Conservation (phyloP, 2,888 invertebrate genomes). For the Drepana falcataria region DNA sequence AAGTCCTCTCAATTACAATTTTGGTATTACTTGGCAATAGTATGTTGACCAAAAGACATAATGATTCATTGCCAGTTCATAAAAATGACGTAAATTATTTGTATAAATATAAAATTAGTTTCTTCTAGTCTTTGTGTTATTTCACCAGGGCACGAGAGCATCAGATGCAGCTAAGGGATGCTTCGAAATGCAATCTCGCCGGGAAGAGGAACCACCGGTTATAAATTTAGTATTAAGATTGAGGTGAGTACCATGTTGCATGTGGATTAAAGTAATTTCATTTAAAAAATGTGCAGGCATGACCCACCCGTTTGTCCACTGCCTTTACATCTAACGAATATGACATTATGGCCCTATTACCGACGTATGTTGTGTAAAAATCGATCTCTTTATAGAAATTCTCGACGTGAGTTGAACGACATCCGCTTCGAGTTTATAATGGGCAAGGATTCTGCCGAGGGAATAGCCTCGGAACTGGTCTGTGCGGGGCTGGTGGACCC, state of each 20-base stretch:
- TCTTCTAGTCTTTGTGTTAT: neutral
- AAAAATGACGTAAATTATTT: no score
- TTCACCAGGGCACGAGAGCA: conserved; percentile 14
- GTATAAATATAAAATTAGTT: no score
- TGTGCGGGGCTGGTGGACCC: conserved; percentile 96
- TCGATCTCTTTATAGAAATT: conserved; percentile 79
- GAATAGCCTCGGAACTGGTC: conserved; percentile 95
- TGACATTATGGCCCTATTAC: no score
- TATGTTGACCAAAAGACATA: no score
- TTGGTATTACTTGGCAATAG: no score
- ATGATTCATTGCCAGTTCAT: no score
- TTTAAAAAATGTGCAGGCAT: no score
- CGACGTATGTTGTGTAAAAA: no score
- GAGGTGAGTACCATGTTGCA: conserved; percentile 72
- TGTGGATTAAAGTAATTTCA: neutral
- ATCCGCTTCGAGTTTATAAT: conserved; percentile 97
- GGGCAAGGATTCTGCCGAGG: conserved; percentile 93
- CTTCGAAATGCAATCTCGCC: conserved; percentile 3
- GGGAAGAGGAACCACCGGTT: conserved; percentile 42
- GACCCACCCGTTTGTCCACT: no score
- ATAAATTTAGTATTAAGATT: conserved; percentile 91
- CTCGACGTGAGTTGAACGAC: conserved; percentile 94
- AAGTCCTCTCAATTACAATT: no score
- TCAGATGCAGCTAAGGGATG: conserved; percentile 5
- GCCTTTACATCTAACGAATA: no score